phyloP scores from a whole-genome alignment of 2,113 vertebrate genomes.

The Motacilla tschutschensis region DNA sequence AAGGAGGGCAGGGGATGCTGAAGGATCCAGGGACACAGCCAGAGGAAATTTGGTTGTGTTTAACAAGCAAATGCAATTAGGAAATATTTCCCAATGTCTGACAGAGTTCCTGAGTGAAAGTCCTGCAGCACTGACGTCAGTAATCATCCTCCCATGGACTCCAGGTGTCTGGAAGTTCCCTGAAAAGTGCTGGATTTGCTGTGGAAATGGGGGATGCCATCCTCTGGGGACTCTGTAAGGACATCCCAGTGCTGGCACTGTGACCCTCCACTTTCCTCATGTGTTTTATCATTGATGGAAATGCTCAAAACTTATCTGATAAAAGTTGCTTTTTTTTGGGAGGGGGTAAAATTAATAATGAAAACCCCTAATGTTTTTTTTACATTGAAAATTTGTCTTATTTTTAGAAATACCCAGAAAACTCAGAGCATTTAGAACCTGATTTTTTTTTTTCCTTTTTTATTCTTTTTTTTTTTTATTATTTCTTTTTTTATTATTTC shows the following conservation, averaged over 20 bases:
- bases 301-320: not conserved
- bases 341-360: not conserved
- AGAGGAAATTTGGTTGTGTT: not conserved
- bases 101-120: not conserved
- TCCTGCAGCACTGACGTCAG: not conserved
- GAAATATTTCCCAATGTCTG: not conserved
- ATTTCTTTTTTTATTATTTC: too few relatives aligned
- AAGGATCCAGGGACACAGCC: accelerated
- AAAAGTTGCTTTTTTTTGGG: not conserved
- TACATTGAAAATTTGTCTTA: not conserved
- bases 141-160: not conserved
- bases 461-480: too few relatives aligned
- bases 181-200: not conserved
- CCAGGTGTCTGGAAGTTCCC: not conserved
- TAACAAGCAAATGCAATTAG: not conserved
- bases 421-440: not conserved
- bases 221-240: not conserved
- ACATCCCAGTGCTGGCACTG: not conserved
- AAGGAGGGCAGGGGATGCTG: not conserved
- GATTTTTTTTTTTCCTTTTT: not conserved
- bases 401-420: not conserved
- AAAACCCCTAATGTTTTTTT: not conserved
- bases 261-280: not conserved
- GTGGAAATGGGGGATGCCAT: not conserved
- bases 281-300: accelerated